Percentiles rank a stretch among this genome's conserved stretches.
Conservation (phyloP, 2,888 invertebrate species). For the Hemaris fuciformis region DNA sequence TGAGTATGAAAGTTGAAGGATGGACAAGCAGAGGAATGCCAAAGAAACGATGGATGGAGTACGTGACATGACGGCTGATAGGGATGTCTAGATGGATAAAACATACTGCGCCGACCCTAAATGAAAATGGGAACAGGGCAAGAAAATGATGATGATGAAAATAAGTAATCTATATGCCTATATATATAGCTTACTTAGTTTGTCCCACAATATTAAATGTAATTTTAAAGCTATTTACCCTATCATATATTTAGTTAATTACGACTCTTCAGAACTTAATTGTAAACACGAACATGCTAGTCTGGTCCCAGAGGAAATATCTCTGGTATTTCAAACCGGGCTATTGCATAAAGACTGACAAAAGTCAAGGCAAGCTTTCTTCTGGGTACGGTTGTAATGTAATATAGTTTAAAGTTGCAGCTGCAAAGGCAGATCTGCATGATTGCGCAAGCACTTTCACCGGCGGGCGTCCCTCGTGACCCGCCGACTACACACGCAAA, state of each 20-base stretch:
- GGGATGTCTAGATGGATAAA: no score
- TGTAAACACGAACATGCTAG: neutral
- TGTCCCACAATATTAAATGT: neutral
- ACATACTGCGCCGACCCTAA: no score
- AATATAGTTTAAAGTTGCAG: conserved; percentile 39
- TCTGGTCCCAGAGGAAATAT: neutral
- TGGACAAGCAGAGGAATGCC: no score
- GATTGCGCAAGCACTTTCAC: conserved; percentile 77
- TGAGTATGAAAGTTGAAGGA: no score
- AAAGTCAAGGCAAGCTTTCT: conserved; percentile 18
- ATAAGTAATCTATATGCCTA: neutral
- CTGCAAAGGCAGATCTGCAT: conserved; percentile 52
- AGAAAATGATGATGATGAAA: no score
- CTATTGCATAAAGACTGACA: neutral
- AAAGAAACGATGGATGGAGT: no score
- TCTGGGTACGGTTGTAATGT: conserved; percentile 16
- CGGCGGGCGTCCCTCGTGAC: conserved; percentile 37
- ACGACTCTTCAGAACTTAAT: neutral
- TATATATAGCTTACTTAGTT: neutral
- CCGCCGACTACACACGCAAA: conserved; percentile 40
- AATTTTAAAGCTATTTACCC: neutral
- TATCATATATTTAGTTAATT: no score
- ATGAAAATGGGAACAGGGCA: no score
- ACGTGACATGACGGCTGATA: no score
- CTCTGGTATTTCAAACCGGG: neutral